A percentile compares a stretch with the other conserved stretches of the same genome.
phyloP scores from a whole-genome alignment of 2,113 vertebrate genomes.

The Sarotherodon lohbergeri region DNA sequence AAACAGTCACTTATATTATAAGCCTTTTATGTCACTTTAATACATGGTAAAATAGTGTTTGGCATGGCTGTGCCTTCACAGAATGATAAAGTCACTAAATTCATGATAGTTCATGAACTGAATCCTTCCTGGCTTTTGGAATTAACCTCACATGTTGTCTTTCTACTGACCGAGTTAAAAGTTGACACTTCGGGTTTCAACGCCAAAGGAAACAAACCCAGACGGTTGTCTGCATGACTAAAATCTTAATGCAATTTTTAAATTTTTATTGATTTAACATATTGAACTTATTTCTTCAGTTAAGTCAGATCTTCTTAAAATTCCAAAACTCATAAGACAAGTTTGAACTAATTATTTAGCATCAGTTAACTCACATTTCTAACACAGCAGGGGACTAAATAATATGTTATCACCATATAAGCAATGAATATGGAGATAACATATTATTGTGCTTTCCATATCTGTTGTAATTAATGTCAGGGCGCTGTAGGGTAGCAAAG shows the following conservation, averaged over 20 bases:
- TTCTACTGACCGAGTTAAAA: not conserved
- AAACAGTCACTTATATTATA: not conserved
- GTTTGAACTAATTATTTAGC: not conserved
- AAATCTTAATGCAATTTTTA: not conserved
- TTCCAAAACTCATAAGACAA: not conserved
- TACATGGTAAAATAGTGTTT: not conserved
- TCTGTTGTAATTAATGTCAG: not conserved
- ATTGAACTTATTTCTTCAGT: not conserved
- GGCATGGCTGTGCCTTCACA: not conserved
- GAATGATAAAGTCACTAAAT: not conserved
- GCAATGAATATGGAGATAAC: not conserved
- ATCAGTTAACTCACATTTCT: not conserved
- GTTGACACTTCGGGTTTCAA: rapidly evolving
- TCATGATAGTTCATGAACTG: not conserved
- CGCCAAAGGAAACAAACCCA: not conserved
- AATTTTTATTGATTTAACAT: not conserved
- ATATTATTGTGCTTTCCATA: not conserved
- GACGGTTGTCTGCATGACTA: not conserved
- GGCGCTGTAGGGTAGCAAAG: not conserved
- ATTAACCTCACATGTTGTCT: not conserved
- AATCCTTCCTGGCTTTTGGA: not conserved
- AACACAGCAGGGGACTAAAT: not conserved
- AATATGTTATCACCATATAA: not conserved
- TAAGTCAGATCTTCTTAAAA: not conserved
- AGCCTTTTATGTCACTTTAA: not conserved